A percentile compares a stretch with the other conserved stretches of the same genome.
These are phyloP conservation scores for Diplodus puntazzo DNA, from an alignment of 2,797 vertebrate species.

Conservation along the genomic window DNA sequence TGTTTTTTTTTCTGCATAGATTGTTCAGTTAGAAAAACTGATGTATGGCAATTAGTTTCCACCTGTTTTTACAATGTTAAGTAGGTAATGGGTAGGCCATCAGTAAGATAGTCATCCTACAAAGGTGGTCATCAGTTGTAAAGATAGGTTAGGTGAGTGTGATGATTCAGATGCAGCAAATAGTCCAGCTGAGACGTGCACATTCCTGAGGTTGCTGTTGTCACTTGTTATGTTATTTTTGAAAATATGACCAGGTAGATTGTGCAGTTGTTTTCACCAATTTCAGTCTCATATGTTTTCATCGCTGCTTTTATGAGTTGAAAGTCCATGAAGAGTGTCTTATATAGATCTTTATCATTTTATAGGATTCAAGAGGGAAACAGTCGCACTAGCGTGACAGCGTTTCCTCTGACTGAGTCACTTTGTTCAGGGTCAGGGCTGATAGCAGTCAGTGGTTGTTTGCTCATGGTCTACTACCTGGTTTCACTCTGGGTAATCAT, in stretches of 20 bases:
- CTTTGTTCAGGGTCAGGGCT: conserved; percentile 74
- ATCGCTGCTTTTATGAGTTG: conserved; percentile 35
- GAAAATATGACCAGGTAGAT: neutral
- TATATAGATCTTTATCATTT: conserved; percentile 24
- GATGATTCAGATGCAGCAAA: conserved; percentile 45
- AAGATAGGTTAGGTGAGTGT: conserved; percentile 39
- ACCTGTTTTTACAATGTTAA: conserved; percentile 5
- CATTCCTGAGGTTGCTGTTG: conserved; percentile 1
- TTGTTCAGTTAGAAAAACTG: conserved; percentile 18
- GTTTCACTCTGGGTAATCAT: conserved; percentile 87
- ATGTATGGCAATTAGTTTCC: conserved; percentile 5
- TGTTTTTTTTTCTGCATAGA: neutral
- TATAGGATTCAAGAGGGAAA: conserved; percentile 23
- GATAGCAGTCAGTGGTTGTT: conserved; percentile 73
- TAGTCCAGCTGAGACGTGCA: conserved; percentile 7
- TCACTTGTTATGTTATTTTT: conserved; percentile 24
- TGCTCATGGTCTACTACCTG: conserved; percentile 70
- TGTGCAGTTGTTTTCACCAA: neutral
- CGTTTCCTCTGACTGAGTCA: conserved; percentile 52
- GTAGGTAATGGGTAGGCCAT: conserved; percentile 2
- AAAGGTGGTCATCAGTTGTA: conserved; percentile 33
- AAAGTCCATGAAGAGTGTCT: conserved; percentile 58
- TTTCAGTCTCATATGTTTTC: conserved; percentile 41
- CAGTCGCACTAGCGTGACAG: neutral
- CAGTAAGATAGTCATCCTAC: conserved; percentile 12